Evolutionary conservation across 1,140 invertebrate genomes (phyloP), one percentile per base, ranked within the genome.

Genomic region (Eubasilissa regina): DNA sequence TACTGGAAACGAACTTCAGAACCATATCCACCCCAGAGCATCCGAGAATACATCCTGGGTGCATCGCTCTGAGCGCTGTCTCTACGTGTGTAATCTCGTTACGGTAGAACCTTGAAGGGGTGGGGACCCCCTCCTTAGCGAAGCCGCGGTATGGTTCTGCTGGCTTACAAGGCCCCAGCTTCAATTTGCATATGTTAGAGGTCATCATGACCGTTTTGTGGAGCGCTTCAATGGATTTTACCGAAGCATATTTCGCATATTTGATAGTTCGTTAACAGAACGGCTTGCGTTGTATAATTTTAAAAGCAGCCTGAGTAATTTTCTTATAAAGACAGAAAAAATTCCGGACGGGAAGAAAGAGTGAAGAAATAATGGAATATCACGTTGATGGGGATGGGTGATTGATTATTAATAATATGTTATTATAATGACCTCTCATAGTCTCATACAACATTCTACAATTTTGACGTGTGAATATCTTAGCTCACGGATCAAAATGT

Each of bases 11-110:
- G 3, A 51, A 51, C 1, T 51, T 13, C 48, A 51, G n/a, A 51
- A 51, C 11, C 11, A 51, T 51, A 15, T 12, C n/a, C 48, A 51
- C 48, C 48, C 48, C n/a, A 13, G 11, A 51, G 48, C 48, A 51
- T 51, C 11, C 3, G 48, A 13, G n/a, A 51, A n/a, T 3, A 8
- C n/a, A 1, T 21, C 35, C 19, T 10, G 60, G 35, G 21, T 35
- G 60, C 60, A 64, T 64, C 60, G 60, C 25, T 64, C 60, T 6
- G 19, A 64, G 60, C 60, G 25, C 60, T 12, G 60, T 25, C 60
- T 25, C 60, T 64, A 64, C 60, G 60, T 64, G 60, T 64, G 60
- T 64, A 64, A 64, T 64, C 25, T 64, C 60, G 60, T 64, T 64
- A 64, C 55, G 17, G 55, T 6, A 17, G 13, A n/a, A n/a, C n/a